Evolutionary conservation across 2,113 vertebrate genomes (phyloP).

Genomic region (Gobius niger): DNA sequence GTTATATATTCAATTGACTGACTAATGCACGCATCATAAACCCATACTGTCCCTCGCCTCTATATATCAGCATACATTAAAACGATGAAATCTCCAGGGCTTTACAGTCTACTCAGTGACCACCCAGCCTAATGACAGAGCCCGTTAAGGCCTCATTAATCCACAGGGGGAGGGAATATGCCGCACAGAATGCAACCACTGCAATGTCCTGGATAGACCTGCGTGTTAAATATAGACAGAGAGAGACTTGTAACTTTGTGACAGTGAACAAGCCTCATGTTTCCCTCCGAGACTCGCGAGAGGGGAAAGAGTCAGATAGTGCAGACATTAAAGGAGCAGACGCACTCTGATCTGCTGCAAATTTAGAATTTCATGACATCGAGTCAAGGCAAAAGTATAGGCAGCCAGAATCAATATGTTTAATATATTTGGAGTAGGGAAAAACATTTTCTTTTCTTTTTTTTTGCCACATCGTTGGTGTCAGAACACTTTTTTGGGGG

Average conservation of each 20-base stretch:
- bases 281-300: conserved; percentile 14
- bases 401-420: not conserved
- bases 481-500: not conserved
- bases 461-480: not conserved
- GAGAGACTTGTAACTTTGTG: conserved; percentile 16
- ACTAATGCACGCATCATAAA: conserved; percentile 1
- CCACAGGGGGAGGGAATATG: conserved; percentile 42
- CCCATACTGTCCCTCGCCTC: conserved; percentile 9
- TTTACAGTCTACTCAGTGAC: conserved; percentile 42
- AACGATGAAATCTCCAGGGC: conserved; percentile 29
- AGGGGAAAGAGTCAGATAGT: conserved; percentile 1
- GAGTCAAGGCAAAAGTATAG: conserved; percentile 2
- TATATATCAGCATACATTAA: conserved; percentile 26
- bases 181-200: conserved; percentile 31
- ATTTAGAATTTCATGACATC: not conserved
- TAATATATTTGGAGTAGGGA: not conserved
- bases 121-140: conserved; percentile 50
- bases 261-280: conserved; percentile 9
- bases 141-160: conserved; percentile 62
- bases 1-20: conserved; percentile 12
- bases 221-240: conserved; percentile 12
- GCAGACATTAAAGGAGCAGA: conserved; percentile 12
- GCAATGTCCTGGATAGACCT: conserved; percentile 34
- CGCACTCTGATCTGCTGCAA: not conserved
- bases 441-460: too few relatives aligned